A percentile compares a stretch with the other conserved stretches of the same genome.
phyloP scores from a whole-genome alignment of 2,113 vertebrate species.

The Podilymbus podiceps region DNA sequence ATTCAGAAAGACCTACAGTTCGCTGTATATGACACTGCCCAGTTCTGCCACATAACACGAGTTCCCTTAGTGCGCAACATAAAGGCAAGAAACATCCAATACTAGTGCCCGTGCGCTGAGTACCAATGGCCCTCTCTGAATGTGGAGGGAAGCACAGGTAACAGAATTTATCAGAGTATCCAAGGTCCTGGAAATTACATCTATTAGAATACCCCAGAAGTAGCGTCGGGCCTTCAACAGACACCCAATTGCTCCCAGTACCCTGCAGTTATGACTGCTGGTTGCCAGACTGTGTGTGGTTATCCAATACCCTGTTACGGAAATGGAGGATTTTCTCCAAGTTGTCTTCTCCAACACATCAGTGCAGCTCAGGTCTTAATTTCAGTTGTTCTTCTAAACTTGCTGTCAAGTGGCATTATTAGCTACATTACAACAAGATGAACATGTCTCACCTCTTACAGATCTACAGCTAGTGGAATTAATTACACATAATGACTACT shows the following conservation, averaged over 20 bases:
- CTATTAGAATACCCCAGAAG: background rate
- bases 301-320: background rate
- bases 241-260: too few relatives aligned
- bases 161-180: background rate
- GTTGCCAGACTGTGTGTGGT: background rate
- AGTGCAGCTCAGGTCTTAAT: background rate
- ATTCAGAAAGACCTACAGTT: background rate
- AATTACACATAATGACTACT: background rate
- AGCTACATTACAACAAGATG: background rate
- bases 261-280: background rate
- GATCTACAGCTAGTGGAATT: background rate
- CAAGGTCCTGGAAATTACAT: background rate
- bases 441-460: background rate
- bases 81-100: background rate
- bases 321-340: accelerated
- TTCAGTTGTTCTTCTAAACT: background rate
- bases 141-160: background rate
- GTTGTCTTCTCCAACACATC: background rate
- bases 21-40: background rate
- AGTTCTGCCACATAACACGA: background rate
- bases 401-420: background rate
- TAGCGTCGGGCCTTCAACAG: background rate
- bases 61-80: background rate
- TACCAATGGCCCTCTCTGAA: background rate
- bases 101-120: accelerated